Base-by-base conservation (phyloP, 2,113 vertebrate species). In the Cephalopterus ornatus region DNA sequence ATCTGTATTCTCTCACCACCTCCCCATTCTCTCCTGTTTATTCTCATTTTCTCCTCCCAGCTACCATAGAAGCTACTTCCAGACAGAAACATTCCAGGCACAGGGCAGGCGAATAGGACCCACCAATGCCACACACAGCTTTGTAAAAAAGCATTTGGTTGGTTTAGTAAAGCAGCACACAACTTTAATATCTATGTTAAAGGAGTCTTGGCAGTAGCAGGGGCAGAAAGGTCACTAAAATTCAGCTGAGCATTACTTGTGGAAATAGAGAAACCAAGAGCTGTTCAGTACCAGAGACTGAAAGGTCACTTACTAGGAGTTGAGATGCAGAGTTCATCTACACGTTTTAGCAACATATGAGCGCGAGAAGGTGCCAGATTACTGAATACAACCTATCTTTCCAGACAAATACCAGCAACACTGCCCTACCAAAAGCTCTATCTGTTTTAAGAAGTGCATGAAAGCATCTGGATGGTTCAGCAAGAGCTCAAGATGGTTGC, bases 321-420 rank as follows among this genome's bases (percentile, higher is more conserved):
- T 2, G 3, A 72, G 47, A 79, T 13, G 26, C 8, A n/a, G 28
- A 61, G 49, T 12, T 41, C 35, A 90, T 27, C 56, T 67, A n/a
- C 28, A 66, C 3, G 5, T 74, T 81, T 46, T n/a, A 59, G 35
- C 24, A 55, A 42, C 0, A 0, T 15, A 39, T 14, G 11, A 74
- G 1, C 66, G 32, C 75, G 79, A 78, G 39, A 49, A 75, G 35
- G 11, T 22, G 20, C 17, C 42, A 49, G 8, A 44, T 28, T 55
- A 85, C 8, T 41, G 37, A 75, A 63, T 32, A 35, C 7, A 71
- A 59, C 5, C 21, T 33, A 3, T 70, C 39, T 42, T 42, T 72
- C 89, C 75, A 79, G 39, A 42, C 44, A 80, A 86, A 55, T 37
- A 59, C 22, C 14, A 76, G 75, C 16, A 80, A 83, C 8, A 35